These are phyloP conservation scores for Cheilosia urbana DNA, from an alignment of 2,888 invertebrate species.

Conservation along the genomic window DNA sequence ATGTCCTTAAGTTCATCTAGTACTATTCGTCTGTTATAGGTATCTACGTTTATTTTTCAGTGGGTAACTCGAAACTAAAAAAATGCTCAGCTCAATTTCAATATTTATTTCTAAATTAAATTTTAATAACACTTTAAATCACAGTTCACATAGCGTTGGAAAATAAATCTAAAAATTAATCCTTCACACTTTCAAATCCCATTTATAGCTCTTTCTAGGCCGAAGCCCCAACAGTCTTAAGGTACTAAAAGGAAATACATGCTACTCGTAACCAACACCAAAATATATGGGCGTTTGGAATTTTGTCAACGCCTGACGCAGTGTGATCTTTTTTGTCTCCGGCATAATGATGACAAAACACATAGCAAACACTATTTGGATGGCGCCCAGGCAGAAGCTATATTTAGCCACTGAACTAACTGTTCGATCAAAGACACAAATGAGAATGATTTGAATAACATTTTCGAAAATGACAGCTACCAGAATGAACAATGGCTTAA, in stretches of 20 bases:
- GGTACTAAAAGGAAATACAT: background rate
- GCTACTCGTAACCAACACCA: background rate
- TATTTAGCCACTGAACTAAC: constrained; percentile 48
- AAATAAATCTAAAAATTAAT: too few species aligned
- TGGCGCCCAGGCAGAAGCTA: constrained; percentile 76
- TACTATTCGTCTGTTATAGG: too few species aligned
- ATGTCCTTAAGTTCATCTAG: too few species aligned
- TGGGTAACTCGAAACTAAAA: too few species aligned
- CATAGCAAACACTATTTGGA: constrained; percentile 76
- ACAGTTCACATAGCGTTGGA: too few species aligned
- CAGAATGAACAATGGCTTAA: constrained; percentile 78
- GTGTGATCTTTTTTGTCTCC: constrained; percentile 78
- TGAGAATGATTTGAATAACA: constrained; percentile 66
- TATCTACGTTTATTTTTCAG: too few species aligned
- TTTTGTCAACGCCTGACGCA: constrained; percentile 77
- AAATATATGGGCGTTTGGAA: constrained; percentile 66
- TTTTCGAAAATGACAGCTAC: constrained; percentile 78
- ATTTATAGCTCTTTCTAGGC: background rate
- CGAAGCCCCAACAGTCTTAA: background rate
- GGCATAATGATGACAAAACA: constrained; percentile 77
- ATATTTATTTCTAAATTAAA: too few species aligned
- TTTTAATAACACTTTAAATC: too few species aligned
- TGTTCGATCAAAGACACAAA: constrained; percentile 12
- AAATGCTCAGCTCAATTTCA: too few species aligned
- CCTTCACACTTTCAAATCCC: too few species aligned